phyloP scores from a whole-genome alignment of 2,113 vertebrate species.

The Megalops atlanticus region DNA sequence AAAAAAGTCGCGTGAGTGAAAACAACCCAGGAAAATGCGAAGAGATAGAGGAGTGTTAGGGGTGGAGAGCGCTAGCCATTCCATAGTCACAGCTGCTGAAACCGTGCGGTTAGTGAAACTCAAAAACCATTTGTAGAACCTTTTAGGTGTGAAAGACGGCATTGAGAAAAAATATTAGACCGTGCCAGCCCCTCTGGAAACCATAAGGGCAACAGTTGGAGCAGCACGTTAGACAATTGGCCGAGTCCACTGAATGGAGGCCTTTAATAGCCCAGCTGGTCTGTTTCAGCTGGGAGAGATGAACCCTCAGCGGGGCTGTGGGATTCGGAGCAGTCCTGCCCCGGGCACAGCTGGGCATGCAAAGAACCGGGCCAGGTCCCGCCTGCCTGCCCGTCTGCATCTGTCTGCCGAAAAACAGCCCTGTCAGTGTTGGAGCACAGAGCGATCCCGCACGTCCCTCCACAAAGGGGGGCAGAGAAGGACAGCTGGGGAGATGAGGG shows the following conservation, averaged over 20 bases:
- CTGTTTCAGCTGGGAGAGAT: slow-evolving; percentile 15
- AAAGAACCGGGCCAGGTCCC: slow-evolving; percentile 33
- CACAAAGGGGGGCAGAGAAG: slow-evolving; percentile 15
- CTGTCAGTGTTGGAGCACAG: slow-evolving; percentile 33
- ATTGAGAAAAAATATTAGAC: neutral
- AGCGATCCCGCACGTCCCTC: neutral
- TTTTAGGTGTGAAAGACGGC: neutral
- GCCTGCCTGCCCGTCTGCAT: no score
- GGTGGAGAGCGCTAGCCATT: no score
- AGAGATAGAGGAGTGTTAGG: no score
- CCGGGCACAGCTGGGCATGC: slow-evolving; percentile 55
- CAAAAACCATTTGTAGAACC: neutral
- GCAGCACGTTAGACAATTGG: slow-evolving; percentile 19
- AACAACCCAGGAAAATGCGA: no score
- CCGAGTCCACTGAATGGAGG: slow-evolving; percentile 20
- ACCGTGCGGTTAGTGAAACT: neutral
- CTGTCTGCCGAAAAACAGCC: slow-evolving; percentile 28
- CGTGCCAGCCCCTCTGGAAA: neutral
- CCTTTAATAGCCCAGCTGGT: slow-evolving; percentile 32
- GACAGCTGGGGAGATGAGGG: neutral
- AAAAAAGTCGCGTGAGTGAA: neutral
- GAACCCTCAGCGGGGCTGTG: no score
- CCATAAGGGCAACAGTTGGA: slow-evolving; percentile 27
- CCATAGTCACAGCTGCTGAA: no score
- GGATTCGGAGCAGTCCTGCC: no score